Evolutionary conservation across 2,797 vertebrate species (phyloP).

Genomic region (Tiaroga cobitis): DNA sequence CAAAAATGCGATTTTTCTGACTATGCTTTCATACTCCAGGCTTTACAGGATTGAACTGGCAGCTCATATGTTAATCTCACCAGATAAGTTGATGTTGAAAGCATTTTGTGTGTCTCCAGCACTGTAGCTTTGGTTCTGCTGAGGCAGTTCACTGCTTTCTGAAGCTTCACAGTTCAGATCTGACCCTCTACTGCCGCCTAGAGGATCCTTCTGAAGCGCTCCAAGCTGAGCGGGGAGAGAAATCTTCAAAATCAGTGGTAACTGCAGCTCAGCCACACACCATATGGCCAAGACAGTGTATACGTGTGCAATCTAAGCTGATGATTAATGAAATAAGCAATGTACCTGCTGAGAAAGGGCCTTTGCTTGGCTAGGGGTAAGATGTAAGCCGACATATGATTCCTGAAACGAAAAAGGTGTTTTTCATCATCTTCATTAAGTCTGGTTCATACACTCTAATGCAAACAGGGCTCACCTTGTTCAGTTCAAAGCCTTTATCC

Average conservation of each 20-base stretch:
- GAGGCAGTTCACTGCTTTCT: constrained; percentile 22
- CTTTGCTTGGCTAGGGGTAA: constrained; percentile 60
- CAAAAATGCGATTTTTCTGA: background rate
- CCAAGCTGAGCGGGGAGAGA: constrained; percentile 49
- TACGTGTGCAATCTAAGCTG: background rate
- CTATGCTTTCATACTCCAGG: background rate
- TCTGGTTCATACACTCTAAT: background rate
- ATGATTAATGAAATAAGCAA: background rate
- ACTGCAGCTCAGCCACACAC: background rate
- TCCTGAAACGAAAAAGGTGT: constrained; percentile 47
- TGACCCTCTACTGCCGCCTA: constrained; percentile 25
- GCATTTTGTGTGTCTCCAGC: constrained; percentile 30
- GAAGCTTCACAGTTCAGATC: constrained; percentile 38
- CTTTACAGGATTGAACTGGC: background rate
- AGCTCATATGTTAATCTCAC: constrained; percentile 12
- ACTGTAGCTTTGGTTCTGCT: constrained; percentile 35
- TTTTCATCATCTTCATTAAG: constrained; percentile 8
- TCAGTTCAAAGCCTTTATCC: constrained; percentile 43
- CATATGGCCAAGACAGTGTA: background rate
- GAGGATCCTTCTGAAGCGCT: constrained; percentile 54
- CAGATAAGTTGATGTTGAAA: constrained; percentile 40
- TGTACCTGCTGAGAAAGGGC: constrained; percentile 62
- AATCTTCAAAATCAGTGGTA: background rate
- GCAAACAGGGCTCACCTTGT: constrained; percentile 45
- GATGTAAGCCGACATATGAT: constrained; percentile 56